These are phyloP conservation scores for Punctoribates punctum DNA, from an alignment of 2,888 invertebrate species.

Conservation along the genomic window DNA sequence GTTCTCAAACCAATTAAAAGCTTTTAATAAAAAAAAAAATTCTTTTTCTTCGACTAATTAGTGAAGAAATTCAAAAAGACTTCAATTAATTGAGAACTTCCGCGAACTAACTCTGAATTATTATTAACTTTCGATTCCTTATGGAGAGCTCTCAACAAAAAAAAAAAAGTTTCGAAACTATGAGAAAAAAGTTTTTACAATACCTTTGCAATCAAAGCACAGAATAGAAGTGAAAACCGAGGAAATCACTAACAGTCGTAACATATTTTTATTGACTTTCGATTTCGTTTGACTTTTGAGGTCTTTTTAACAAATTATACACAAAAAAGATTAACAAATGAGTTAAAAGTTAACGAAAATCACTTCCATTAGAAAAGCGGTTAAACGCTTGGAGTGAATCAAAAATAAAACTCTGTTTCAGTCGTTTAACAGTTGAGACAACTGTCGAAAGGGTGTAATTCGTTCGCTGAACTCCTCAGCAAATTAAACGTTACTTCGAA, in stretches of 20 bases:
- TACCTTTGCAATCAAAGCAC: constrained; percentile 24
- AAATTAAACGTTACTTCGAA: constrained; percentile 5
- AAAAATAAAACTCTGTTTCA: background rate
- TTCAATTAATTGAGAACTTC: too few species aligned
- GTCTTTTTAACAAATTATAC: too few species aligned
- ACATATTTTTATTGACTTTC: background rate
- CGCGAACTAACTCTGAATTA: too few species aligned
- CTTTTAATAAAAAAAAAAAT: background rate
- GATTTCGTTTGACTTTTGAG: too few species aligned
- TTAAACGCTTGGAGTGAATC: background rate
- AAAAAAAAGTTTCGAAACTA: background rate
- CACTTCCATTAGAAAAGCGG: too few species aligned
- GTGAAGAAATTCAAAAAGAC: background rate
- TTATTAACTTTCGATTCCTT: background rate
- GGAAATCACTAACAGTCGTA: constrained; percentile 1
- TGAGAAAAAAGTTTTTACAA: constrained; percentile 22
- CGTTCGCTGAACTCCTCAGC: constrained; percentile 25
- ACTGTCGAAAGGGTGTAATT: background rate
- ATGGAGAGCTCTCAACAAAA: background rate
- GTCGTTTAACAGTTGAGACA: background rate
- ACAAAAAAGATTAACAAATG: too few species aligned
- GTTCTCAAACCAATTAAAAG: background rate
- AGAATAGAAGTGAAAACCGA: background rate
- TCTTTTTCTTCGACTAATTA: background rate
- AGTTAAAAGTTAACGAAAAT: too few species aligned